Percentiles rank a stretch among this genome's conserved stretches.
Conservation (phyloP, 2,888 invertebrate species). For the Brenthis ino region DNA sequence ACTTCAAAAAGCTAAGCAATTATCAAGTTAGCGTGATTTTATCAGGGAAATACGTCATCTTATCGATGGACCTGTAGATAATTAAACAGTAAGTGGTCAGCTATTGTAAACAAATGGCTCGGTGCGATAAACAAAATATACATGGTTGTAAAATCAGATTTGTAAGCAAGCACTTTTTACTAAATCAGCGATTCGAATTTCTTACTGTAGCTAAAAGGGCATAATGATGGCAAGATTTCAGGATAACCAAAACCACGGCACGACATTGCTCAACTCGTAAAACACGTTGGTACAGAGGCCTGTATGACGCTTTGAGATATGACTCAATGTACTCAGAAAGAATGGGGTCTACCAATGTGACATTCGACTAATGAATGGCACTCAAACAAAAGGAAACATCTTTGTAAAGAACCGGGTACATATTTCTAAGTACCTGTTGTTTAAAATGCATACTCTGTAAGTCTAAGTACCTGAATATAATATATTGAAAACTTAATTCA, state of each 20-base stretch:
- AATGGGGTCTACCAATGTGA: constrained; percentile 67
- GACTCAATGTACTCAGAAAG: constrained; percentile 73
- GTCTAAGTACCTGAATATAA: no score
- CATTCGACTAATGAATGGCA: constrained; percentile 78
- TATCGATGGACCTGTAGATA: no score
- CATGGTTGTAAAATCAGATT: constrained; percentile 40
- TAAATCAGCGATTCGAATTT: constrained; percentile 10
- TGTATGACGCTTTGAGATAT: constrained; percentile 58
- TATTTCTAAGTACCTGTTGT: constrained; percentile 55
- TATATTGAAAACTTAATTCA: no score
- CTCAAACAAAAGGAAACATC: constrained; percentile 70
- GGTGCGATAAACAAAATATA: constrained; percentile 20
- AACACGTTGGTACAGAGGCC: constrained; percentile 64
- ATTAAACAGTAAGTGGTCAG: constrained; percentile 12
- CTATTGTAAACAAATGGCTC: constrained; percentile 15
- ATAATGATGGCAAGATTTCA: constrained; percentile 40
- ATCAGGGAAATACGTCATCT: not conserved
- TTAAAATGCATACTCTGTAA: constrained; percentile 7
- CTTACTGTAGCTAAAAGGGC: constrained; percentile 19
- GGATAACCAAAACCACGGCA: constrained; percentile 49
- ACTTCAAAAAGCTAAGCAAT: not conserved
- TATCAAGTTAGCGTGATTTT: not conserved
- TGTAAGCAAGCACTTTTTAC: constrained; percentile 17
- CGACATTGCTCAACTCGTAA: constrained; percentile 57
- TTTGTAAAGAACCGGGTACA: constrained; percentile 46